These are phyloP conservation scores for Epirrhoe alternata DNA, from an alignment of 2,888 invertebrate genomes.

Conservation along the genomic window DNA sequence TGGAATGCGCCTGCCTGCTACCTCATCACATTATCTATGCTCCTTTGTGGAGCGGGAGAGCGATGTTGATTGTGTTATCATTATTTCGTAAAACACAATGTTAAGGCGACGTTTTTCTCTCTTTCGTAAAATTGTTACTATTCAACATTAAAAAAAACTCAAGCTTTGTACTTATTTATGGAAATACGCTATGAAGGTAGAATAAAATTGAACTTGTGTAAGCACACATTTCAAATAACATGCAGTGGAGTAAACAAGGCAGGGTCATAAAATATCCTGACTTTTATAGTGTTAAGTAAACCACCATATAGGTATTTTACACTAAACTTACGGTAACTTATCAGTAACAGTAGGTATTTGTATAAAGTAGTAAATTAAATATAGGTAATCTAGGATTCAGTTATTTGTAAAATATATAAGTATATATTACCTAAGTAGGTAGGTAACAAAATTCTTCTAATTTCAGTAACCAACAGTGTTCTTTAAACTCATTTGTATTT, in stretches of 20 bases:
- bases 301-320: no score
- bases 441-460: no score
- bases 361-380: background rate
- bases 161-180: background rate
- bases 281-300: conserved; percentile 29
- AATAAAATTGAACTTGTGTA: background rate
- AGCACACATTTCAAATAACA: conserved; percentile 10
- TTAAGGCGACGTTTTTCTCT: conserved; percentile 60
- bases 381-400: no score
- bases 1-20: conserved; percentile 61
- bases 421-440: no score
- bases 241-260: conserved; percentile 13
- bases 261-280: conserved; percentile 20
- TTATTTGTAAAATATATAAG: no score
- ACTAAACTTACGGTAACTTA: background rate
- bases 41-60: conserved; percentile 49
- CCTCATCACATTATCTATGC: conserved; percentile 56
- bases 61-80: conserved; percentile 65
- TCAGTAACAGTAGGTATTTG: background rate
- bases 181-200: background rate
- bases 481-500: background rate
- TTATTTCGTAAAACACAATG: conserved; percentile 60
- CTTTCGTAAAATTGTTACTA: background rate
- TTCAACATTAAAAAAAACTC: background rate
- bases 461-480: no score